Evolutionary conservation across 2,888 invertebrate genomes (phyloP).

Genomic region (Notodonta dromedarius): DNA sequence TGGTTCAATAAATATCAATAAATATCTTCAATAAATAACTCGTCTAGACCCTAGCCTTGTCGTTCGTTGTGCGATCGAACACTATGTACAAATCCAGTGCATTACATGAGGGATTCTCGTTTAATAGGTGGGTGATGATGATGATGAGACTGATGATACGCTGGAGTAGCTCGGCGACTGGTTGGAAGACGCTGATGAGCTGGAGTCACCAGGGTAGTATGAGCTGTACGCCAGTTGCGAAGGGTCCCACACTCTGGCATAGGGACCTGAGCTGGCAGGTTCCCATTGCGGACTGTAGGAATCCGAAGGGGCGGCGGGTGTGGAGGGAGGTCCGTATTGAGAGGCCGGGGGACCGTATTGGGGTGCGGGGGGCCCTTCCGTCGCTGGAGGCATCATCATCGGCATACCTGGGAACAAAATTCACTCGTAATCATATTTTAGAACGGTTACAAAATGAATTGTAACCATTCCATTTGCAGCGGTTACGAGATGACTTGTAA

Average conservation of each 20-base stretch:
- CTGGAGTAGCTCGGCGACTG: slow-evolving; percentile 79
- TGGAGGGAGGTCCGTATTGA: slow-evolving; percentile 79
- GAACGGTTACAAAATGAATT: neutral
- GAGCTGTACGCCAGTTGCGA: slow-evolving; percentile 89
- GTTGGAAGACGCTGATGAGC: slow-evolving; percentile 82
- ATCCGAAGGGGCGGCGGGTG: slow-evolving; percentile 86
- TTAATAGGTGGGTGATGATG: slow-evolving; percentile 62
- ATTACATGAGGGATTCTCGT: slow-evolving; percentile 58
- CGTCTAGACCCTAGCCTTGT: slow-evolving; percentile 70
- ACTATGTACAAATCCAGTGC: slow-evolving; percentile 60
- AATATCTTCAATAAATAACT: slow-evolving; percentile 79
- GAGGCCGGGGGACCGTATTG: slow-evolving; percentile 89
- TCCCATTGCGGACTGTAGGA: slow-evolving; percentile 91
- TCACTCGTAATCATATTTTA: neutral
- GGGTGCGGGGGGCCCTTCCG: slow-evolving; percentile 84
- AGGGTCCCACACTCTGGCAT: slow-evolving; percentile 91
- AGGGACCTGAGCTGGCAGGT: slow-evolving; percentile 89
- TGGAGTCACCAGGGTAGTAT: slow-evolving; percentile 87
- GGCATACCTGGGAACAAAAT: slow-evolving; percentile 84
- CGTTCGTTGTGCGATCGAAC: slow-evolving; percentile 60
- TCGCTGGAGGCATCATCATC: slow-evolving; percentile 86
- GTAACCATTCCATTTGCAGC: no score
- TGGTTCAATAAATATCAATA: slow-evolving; percentile 78
- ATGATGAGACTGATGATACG: slow-evolving; percentile 76
- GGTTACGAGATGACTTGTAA: slow-evolving; percentile 8